phyloP scores from a whole-genome alignment of 2,797 vertebrate species.

The Meda fulgida region DNA sequence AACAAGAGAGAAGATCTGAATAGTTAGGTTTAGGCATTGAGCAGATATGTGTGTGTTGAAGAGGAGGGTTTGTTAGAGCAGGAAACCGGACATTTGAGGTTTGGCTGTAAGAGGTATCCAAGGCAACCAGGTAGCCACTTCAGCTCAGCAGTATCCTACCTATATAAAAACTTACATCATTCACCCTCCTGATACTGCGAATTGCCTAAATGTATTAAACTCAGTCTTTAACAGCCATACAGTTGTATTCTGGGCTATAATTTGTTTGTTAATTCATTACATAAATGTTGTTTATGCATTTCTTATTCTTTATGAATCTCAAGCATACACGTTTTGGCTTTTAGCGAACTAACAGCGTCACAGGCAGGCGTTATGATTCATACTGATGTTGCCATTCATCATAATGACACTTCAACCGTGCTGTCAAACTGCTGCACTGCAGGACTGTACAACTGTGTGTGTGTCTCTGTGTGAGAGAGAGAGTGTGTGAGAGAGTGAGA shows the following conservation, averaged over 20 bases:
- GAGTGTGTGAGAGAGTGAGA: background rate
- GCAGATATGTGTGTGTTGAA: slow-evolving; percentile 50
- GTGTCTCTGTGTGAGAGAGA: background rate
- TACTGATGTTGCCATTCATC: slow-evolving; percentile 55
- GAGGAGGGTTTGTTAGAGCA: slow-evolving; percentile 51
- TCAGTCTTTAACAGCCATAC: background rate
- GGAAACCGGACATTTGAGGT: slow-evolving; percentile 58
- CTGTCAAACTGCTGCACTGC: slow-evolving; percentile 56
- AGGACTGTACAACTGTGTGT: slow-evolving; percentile 23
- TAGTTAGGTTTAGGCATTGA: slow-evolving; percentile 72
- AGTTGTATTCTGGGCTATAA: background rate
- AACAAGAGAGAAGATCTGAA: slow-evolving; percentile 64
- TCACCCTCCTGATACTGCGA: background rate
- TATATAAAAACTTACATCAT: slow-evolving; percentile 12
- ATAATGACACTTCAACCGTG: slow-evolving; percentile 51
- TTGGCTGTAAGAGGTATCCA: slow-evolving; percentile 44
- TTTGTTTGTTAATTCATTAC: slow-evolving; percentile 5
- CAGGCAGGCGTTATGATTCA: slow-evolving; percentile 39
- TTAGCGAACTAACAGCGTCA: slow-evolving; percentile 30
- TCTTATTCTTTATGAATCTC: slow-evolving; percentile 9
- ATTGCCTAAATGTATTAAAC: slow-evolving; percentile 1
- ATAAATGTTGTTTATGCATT: slow-evolving; percentile 21
- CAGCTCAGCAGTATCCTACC: background rate
- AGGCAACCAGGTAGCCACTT: slow-evolving; percentile 47
- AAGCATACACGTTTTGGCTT: slow-evolving; percentile 21